phyloP scores from a whole-genome alignment of 2,797 vertebrate species.

The Potorous gilbertii region DNA sequence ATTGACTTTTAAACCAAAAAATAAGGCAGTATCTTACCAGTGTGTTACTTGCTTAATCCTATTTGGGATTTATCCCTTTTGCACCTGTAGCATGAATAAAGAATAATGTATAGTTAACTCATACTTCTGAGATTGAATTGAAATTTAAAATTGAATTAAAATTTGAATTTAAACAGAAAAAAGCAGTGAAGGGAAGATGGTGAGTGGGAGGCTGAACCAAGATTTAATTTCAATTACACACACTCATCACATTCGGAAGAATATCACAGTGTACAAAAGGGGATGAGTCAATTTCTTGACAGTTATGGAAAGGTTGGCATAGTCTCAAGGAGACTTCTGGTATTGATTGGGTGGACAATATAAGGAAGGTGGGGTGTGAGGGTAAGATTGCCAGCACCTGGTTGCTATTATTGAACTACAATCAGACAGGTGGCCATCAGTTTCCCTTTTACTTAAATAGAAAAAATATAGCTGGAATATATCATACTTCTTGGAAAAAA shows the following conservation, averaged over 20 bases:
- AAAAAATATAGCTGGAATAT: background rate
- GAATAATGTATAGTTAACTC: background rate
- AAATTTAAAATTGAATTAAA: background rate
- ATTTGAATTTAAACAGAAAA: background rate
- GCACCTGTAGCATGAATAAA: background rate
- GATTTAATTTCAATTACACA: background rate
- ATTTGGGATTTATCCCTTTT: background rate
- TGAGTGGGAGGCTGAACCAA: background rate
- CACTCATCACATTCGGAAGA: background rate
- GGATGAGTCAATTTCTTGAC: background rate
- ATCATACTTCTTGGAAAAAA: background rate
- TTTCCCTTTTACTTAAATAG: background rate
- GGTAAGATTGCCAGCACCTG: background rate
- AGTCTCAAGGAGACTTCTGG: background rate
- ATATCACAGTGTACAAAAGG: background rate
- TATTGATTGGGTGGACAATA: background rate
- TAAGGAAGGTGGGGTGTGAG: background rate
- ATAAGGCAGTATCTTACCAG: background rate
- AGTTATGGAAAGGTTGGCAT: background rate
- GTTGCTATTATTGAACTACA: background rate
- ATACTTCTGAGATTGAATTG: background rate
- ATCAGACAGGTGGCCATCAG: background rate
- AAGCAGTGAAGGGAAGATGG: background rate
- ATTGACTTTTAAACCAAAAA: background rate
- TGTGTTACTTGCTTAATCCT: background rate